Base-by-base conservation (phyloP, 35 echinoderm and acorn worm genomes). In the Patiria miniata region DNA sequence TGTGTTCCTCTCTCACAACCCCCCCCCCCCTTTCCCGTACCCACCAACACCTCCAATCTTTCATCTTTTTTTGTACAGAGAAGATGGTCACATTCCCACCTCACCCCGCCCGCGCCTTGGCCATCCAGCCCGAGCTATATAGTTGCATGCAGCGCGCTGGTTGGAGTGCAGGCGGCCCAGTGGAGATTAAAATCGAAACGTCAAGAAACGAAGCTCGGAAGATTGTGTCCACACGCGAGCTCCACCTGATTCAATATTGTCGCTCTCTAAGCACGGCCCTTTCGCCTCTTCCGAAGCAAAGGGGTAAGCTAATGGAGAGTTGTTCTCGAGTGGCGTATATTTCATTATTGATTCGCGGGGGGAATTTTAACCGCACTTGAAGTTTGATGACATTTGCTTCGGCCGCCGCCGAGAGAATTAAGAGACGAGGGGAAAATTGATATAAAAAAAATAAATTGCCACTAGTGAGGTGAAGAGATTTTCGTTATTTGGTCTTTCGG, bases 371-470 rank as follows among this genome's bases (percentile, higher is more conserved):
- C 65, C 65, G 65, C 65, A 73, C 65, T 73, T 73, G 65, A 73
- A 73, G 65, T 73, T 73, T 73, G 65, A 73, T 73, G 65, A 73
- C 65, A 73, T 73, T 73, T 73, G 65, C 65, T 73, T 73, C 65
- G 65, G 14, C 42, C 65, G 65, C 10, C n/a, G 65, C 34, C 19
- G 65, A 73, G 65, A 73, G n/a, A 61, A 73, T 73, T 26, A 30
- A 73, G 58, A 61, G 65, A 73, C 34, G 34, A 73, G 65, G 65
- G 65, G 29, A 73, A 73, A 73, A 73, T 34, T 73, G 42, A 47
- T 47, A 47, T 47, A 73, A 73, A 26, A 18, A 73, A 32, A 73
- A 73, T 73, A 73, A 73, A 73, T 73, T 73, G 65, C 65, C 65
- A 73, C 65, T 73, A 73, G 65, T 73, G 65, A 30, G 26, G 65